phyloP scores from a whole-genome alignment of 2,888 invertebrate species.

The Hirtodrosophila duncani region DNA sequence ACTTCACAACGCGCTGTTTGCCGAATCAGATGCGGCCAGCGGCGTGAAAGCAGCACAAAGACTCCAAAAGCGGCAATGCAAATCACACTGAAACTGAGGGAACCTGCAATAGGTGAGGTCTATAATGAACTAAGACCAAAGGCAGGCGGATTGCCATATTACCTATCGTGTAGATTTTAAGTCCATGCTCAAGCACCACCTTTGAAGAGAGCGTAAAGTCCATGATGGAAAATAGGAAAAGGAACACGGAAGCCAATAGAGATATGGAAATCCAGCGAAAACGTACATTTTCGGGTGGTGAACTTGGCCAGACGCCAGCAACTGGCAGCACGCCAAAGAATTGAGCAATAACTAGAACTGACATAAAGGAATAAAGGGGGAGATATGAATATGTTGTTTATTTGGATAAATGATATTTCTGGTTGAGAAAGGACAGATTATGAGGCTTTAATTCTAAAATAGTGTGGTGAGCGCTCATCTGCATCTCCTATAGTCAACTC shows the following conservation, averaged over 20 bases:
- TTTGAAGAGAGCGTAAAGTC: conserved; percentile 59
- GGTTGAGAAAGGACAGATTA: too few relatives aligned
- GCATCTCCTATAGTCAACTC: too few relatives aligned
- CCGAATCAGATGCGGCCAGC: conserved; percentile 73
- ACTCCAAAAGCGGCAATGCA: conserved; percentile 57
- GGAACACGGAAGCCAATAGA: conserved; percentile 44
- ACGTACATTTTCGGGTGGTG: conserved; percentile 65
- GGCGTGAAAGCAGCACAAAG: conserved; percentile 68
- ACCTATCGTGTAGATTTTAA: conserved; percentile 73
- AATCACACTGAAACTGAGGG: conserved; percentile 72
- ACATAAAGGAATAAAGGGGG: not conserved
- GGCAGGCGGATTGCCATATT: too few relatives aligned
- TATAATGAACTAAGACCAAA: not conserved
- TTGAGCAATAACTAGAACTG: conserved; percentile 79
- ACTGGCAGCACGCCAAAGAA: conserved; percentile 80
- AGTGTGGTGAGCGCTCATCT: too few relatives aligned
- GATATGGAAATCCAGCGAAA: conserved; percentile 71
- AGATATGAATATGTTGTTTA: too few relatives aligned
- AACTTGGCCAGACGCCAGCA: conserved; percentile 77
- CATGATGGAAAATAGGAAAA: conserved; percentile 49
- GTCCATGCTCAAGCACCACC: conserved; percentile 59
- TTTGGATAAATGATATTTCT: too few relatives aligned
- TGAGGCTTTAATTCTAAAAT: too few relatives aligned
- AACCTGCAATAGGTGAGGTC: conserved; percentile 43
- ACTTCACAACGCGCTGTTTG: conserved; percentile 65